These are phyloP conservation scores for Leptinotarsa lineolata DNA, from an alignment of 1,140 invertebrate species.

Conservation along the genomic window DNA sequence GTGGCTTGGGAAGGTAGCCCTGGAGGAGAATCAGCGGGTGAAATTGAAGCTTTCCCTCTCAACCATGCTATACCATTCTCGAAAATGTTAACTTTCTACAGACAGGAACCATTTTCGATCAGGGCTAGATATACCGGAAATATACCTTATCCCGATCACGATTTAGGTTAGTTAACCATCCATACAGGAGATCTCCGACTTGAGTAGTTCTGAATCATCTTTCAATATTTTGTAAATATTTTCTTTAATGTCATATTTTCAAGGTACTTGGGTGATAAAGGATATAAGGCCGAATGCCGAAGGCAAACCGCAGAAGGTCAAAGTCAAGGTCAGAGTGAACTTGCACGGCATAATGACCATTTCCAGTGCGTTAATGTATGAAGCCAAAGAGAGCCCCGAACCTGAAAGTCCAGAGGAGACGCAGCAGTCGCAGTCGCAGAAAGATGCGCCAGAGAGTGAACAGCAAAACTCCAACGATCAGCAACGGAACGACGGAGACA, in stretches of 20 bases:
- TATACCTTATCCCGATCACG: conserved; percentile 73
- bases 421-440: conserved; percentile 53
- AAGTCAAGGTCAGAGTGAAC: conserved; percentile 93
- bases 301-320: conserved; percentile 90
- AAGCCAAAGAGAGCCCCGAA: conserved; percentile 75
- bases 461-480: conserved; percentile 54
- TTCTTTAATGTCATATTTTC: conserved; percentile 23
- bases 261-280: conserved; percentile 81
- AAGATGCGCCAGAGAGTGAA: conserved; percentile 33
- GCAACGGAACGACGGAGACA: conserved; percentile 48
- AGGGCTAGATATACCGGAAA: conserved; percentile 79
- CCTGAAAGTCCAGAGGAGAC: conserved; percentile 59
- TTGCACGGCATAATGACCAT: conserved; percentile 90
- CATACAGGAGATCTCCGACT: too few species aligned
- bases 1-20: conserved; percentile 80
- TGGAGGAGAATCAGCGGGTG: conserved; percentile 68
- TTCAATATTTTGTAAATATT: not conserved
- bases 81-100: conserved; percentile 91
- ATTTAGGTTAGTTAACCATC: conserved; percentile 72
- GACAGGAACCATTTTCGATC: conserved; percentile 83
- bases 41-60: conserved; percentile 79
- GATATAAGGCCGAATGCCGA: conserved; percentile 84
- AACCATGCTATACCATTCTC: conserved; percentile 91
- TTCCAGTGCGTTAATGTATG: conserved; percentile 80
- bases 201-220: too few species aligned